These are phyloP conservation scores for Euproctis similis DNA, from an alignment of 2,888 invertebrate genomes.

Conservation along the genomic window DNA sequence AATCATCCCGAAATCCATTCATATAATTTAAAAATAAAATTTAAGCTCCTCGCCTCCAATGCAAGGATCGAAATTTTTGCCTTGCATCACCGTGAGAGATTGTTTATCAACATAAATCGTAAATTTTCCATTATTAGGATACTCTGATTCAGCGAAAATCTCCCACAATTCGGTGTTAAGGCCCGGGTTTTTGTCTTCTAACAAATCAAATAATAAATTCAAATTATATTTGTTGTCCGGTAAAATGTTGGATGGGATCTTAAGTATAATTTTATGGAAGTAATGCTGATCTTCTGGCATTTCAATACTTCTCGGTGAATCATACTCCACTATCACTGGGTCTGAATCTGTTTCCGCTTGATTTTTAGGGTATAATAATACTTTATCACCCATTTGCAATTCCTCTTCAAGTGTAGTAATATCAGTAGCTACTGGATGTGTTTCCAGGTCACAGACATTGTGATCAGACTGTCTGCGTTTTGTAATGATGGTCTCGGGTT, in stretches of 20 bases:
- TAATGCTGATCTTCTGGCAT: slow-evolving; percentile 26
- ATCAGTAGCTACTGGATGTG: slow-evolving; percentile 3
- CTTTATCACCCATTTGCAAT: slow-evolving; percentile 7
- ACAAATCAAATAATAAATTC: slow-evolving; percentile 50
- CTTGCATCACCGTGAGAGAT: slow-evolving; percentile 42
- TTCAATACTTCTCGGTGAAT: slow-evolving; percentile 18
- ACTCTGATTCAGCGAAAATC: slow-evolving; percentile 32
- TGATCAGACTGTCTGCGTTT: slow-evolving; percentile 5
- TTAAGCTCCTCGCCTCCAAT: slow-evolving; percentile 51
- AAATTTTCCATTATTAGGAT: slow-evolving; percentile 47
- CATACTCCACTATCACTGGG: slow-evolving; percentile 22
- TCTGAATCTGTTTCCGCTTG: slow-evolving; percentile 20
- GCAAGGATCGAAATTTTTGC: slow-evolving; percentile 40
- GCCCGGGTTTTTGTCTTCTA: slow-evolving; percentile 60
- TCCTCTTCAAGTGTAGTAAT: slow-evolving; percentile 6
- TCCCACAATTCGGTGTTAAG: slow-evolving; percentile 58
- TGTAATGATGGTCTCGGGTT: slow-evolving; percentile 6
- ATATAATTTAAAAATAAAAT: slow-evolving; percentile 38
- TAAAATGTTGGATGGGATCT: slow-evolving; percentile 44
- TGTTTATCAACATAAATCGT: slow-evolving; percentile 45
- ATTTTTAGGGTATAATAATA: slow-evolving; percentile 6
- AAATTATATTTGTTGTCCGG: slow-evolving; percentile 54
- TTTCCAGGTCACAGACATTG: slow-evolving; percentile 5
- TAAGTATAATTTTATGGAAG: slow-evolving; percentile 44
- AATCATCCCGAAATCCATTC: too few relatives aligned